A percentile compares a stretch with the other conserved stretches of the same genome.
These are phyloP conservation scores for Linurgus olivaceus DNA, from an alignment of 2,797 vertebrate species.

Conservation along the genomic window DNA sequence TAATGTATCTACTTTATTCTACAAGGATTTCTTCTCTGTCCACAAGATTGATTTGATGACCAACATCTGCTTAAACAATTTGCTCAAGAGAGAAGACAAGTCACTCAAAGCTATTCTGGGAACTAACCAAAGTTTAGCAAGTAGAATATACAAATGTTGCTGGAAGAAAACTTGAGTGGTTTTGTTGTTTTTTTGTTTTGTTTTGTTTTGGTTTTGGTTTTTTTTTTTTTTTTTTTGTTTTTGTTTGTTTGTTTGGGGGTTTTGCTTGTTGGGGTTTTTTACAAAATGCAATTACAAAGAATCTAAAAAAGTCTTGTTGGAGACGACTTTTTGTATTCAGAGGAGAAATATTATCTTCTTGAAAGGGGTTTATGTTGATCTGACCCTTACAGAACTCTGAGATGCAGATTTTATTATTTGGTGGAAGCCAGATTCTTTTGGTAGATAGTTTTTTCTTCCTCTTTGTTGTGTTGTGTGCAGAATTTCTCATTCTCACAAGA, in stretches of 20 bases:
- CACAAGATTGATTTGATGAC: conserved; percentile 13
- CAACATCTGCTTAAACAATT: background rate
- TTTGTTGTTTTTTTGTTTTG: too few species aligned
- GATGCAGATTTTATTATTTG: background rate
- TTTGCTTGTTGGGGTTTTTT: accelerated
- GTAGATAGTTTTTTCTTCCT: background rate
- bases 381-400: background rate
- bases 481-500: background rate
- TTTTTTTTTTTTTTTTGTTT: background rate
- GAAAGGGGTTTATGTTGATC: accelerated
- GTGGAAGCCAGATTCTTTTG: background rate
- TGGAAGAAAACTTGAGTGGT: background rate
- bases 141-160: background rate
- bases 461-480: background rate
- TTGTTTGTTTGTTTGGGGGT: background rate
- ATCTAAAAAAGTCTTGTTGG: background rate
- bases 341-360: background rate
- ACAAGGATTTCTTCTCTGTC: background rate
- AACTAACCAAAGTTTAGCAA: background rate
- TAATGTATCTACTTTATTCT: conserved; percentile 17
- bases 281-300: background rate
- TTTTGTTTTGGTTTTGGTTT: background rate
- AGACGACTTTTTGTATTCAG: background rate
- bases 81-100: background rate
- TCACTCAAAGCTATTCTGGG: background rate